These are phyloP conservation scores for Diplodus puntazzo DNA, from an alignment of 2,797 vertebrate species.

Conservation along the genomic window DNA sequence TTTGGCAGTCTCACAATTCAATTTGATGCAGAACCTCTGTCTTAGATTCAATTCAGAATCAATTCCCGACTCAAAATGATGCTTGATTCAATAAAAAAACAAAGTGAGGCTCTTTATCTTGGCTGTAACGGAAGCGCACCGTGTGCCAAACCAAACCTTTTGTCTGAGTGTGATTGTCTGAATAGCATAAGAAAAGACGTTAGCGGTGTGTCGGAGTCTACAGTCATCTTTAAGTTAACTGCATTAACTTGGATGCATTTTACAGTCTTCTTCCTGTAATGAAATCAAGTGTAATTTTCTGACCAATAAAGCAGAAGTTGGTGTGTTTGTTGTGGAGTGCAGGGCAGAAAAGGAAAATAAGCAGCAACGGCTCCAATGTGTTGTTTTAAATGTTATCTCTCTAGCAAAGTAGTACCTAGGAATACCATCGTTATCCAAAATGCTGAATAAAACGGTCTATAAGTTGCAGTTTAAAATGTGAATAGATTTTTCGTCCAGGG, in stretches of 20 bases:
- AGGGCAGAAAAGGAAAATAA: no score
- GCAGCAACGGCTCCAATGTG: no score
- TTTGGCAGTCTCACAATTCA: background rate
- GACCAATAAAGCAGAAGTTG: no score
- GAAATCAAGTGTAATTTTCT: background rate
- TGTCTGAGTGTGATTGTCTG: background rate
- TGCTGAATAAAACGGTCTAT: no score
- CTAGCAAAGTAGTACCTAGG: no score
- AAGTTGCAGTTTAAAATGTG: background rate
- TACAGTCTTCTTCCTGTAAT: background rate
- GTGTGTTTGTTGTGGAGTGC: no score
- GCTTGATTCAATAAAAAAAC: background rate
- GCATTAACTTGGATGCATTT: background rate
- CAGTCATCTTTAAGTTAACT: background rate
- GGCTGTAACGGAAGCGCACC: background rate
- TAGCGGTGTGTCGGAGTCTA: background rate
- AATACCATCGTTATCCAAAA: no score
- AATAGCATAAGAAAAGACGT: background rate
- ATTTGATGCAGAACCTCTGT: background rate
- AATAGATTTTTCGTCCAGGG: background rate
- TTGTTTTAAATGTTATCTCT: no score
- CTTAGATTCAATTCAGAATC: background rate
- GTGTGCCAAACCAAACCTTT: background rate
- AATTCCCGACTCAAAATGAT: background rate
- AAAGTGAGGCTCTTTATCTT: background rate